A percentile compares a stretch with the other conserved stretches of the same genome.
phyloP scores from a whole-genome alignment of 2,888 invertebrate genomes.

The Aporophyla nigra region DNA sequence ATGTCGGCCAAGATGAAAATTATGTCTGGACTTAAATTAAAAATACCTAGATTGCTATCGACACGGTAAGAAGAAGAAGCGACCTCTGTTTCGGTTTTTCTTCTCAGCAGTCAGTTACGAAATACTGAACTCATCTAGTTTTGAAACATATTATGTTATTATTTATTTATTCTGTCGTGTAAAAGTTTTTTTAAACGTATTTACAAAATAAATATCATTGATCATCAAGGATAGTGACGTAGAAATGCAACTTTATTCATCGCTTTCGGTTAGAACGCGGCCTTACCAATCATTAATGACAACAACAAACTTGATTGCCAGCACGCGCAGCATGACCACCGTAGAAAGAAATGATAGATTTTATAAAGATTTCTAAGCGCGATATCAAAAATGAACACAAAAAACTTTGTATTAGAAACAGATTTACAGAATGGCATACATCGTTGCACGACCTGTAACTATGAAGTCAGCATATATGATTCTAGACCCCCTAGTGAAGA shows the following conservation, averaged over 20 bases:
- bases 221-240: neutral
- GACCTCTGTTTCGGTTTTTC: neutral
- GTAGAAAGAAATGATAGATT: neutral
- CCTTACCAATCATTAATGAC: neutral
- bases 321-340: neutral
- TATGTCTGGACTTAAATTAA: neutral
- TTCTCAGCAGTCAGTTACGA: neutral
- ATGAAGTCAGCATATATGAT: neutral
- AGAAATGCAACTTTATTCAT: neutral
- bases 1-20: too few species aligned
- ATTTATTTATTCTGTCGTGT: too few species aligned
- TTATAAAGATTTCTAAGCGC: neutral
- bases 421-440: neutral
- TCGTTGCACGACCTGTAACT: neutral
- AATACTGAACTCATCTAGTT: neutral
- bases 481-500: too few species aligned
- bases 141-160: too few species aligned
- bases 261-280: neutral
- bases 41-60: too few species aligned
- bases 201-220: too few species aligned
- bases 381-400: neutral
- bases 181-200: neutral
- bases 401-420: neutral
- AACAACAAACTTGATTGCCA: neutral
- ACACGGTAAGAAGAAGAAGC: neutral